Evolutionary conservation across 2,888 invertebrate genomes (phyloP), one percentile per base, ranked within the genome.

Genomic region (Oscheius sp.): DNA sequence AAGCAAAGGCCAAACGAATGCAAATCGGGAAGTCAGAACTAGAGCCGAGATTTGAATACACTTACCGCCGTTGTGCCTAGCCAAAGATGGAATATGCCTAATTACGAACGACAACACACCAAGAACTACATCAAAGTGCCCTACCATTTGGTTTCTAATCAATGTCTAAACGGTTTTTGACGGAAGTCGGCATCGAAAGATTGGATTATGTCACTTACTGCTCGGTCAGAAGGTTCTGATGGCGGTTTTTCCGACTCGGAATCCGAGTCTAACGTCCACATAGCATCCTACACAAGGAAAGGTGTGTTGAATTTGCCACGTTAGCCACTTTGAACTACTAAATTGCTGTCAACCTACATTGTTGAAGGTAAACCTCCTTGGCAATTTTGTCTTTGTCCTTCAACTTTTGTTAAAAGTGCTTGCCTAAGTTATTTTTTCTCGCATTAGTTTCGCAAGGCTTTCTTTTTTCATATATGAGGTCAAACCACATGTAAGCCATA

Each of bases 261-360:
- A 33, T 22, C 66, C 33, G 66, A 66, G 41, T 66, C 66, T 66
- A 45, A 26, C 30, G 45, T 45, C 66, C 66, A 66, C 66, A 66
- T 66, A 33, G 24, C 66, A 64, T 54, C 38, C 51, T 51, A 51
- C 38, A 51, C 51, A 22, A 38, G 24, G 50, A 12, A 22, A 33
- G 38, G 33, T 38, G 64, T 38, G 47, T 32, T 51, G 30, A 36
- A 33, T 64, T 54, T 50, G 33, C 38, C 51, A 33, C 26, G 30
- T 51, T 51, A 50, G 54, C 51, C 54, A 64, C 51, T 50, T 62
- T 62, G 32, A 62, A 44, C 64, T 33, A 50, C 49, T 41, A 64
- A 50, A 44, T 64, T 64, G 51, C 64, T 50, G 44, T 12, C 51
- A 24, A 30, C 36, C 28, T 50, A 64, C 64, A 64, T 54, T 54